These are phyloP conservation scores for Gibbula magus DNA, from an alignment of 2,888 invertebrate species.

Conservation along the genomic window DNA sequence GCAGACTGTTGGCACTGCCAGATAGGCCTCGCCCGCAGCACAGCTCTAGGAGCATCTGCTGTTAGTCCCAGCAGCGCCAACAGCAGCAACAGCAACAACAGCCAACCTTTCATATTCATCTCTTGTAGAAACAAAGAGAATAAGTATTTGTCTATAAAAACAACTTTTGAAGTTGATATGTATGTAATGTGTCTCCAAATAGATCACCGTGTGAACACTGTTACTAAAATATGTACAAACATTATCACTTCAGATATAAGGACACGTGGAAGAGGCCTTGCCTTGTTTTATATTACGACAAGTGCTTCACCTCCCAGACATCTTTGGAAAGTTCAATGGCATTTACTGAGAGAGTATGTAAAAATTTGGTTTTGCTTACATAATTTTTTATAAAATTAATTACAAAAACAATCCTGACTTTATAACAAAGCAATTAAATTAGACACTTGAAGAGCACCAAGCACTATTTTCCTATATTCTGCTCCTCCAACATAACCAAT, in stretches of 20 bases:
- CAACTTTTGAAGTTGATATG: slow-evolving; percentile 29
- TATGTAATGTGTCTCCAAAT: slow-evolving; percentile 19
- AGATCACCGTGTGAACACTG: slow-evolving; percentile 20
- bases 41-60: not conserved
- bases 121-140: slow-evolving; percentile 20
- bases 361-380: slow-evolving; percentile 16
- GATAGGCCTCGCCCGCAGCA: no score
- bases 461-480: slow-evolving; percentile 4
- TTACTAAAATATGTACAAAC: slow-evolving; percentile 15
- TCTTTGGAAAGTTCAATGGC: slow-evolving; percentile 25
- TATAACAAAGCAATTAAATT: not conserved
- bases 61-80: not conserved
- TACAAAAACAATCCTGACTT: not conserved
- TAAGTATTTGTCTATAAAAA: slow-evolving; percentile 19
- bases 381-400: not conserved
- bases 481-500: not conserved
- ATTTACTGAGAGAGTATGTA: not conserved
- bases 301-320: not conserved
- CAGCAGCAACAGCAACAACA: not conserved
- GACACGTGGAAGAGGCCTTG: slow-evolving; percentile 14
- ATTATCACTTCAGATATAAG: slow-evolving; percentile 20
- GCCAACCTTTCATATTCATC: slow-evolving; percentile 19
- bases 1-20: no score
- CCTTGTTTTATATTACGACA: not conserved
- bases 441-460: not conserved